Conservation (phyloP, 2,113 vertebrate genomes). For the Sceloporus undulatus region DNA sequence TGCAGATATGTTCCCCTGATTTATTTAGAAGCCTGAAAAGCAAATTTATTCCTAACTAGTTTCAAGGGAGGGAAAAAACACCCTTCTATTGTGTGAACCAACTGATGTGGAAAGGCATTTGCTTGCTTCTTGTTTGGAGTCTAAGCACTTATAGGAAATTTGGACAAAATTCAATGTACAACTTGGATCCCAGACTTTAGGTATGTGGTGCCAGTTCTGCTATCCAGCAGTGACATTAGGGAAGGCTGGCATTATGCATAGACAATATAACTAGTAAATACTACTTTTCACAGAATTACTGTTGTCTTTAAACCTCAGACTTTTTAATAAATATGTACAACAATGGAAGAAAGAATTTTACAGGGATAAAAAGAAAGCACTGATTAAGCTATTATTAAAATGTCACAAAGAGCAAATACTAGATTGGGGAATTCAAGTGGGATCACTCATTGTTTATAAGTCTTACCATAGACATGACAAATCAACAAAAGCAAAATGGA, state of each 20-base stretch:
- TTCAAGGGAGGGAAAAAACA: not conserved
- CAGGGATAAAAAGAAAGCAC: conserved; percentile 59
- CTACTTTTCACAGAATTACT: conserved; percentile 53
- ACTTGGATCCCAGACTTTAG: conserved; percentile 54
- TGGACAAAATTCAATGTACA: conserved; percentile 50
- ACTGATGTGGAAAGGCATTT: conserved; percentile 64
- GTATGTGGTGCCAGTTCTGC: not conserved
- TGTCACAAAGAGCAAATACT: conserved; percentile 50
- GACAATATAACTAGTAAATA: conserved; percentile 52
- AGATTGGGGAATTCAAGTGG: conserved; percentile 50
- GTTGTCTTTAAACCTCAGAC: not conserved
- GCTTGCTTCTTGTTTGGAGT: conserved; percentile 44
- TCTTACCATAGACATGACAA: conserved; percentile 54
- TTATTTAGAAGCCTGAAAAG: conserved; percentile 54
- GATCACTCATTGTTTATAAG: conserved; percentile 60
- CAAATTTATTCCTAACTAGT: conserved; percentile 54
- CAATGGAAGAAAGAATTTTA: conserved; percentile 51
- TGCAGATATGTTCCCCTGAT: conserved; percentile 15
- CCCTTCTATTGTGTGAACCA: conserved; percentile 40
- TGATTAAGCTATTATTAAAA: conserved; percentile 68
- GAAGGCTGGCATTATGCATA: conserved; percentile 42
- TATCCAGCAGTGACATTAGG: conserved; percentile 23
- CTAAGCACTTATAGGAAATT: conserved; percentile 31
- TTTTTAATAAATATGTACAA: conserved; percentile 34
- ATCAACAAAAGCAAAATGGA: conserved; percentile 45